Percentiles rank a stretch among this genome's conserved stretches.
These are phyloP conservation scores for Ooceraea biroi DNA, from an alignment of 1,140 invertebrate genomes.

Conservation along the genomic window DNA sequence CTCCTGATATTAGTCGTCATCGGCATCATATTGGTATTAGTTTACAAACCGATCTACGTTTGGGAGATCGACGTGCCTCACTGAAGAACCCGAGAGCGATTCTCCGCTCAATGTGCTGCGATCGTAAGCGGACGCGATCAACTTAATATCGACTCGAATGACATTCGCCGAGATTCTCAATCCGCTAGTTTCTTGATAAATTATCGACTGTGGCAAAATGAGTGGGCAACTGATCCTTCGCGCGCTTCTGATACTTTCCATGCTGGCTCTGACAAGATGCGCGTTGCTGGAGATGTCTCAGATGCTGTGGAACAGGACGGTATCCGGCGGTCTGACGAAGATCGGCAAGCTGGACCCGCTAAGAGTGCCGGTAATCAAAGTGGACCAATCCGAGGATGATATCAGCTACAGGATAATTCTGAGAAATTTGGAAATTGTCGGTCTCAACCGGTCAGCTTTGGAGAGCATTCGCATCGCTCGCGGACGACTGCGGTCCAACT, in stretches of 20 bases:
- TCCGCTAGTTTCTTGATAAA: background rate
- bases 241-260: conserved; percentile 27
- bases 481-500: conserved; percentile 79
- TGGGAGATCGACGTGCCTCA: conserved; percentile 72
- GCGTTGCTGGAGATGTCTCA: conserved; percentile 82
- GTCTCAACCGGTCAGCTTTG: conserved; percentile 80
- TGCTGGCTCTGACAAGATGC: conserved; percentile 43
- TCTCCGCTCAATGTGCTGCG: background rate
- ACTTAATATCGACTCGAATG: background rate
- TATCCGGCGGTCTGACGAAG: conserved; percentile 79
- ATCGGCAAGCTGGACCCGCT: conserved; percentile 81
- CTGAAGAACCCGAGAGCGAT: background rate
- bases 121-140: background rate
- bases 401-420: conserved; percentile 83
- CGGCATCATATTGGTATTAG: conserved; percentile 69
- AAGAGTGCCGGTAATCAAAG: conserved; percentile 81
- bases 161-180: background rate
- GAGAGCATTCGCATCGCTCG: conserved; percentile 82
- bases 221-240: background rate
- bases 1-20: conserved; percentile 77
- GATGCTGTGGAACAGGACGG: conserved; percentile 79
- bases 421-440: conserved; percentile 80
- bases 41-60: conserved; percentile 78
- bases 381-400: conserved; percentile 83
- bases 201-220: background rate